Evolutionary conservation across 30 jellyfish, hydroid and myxozoan genomes (phyloP).

Genomic region (Aurelia sp.): DNA sequence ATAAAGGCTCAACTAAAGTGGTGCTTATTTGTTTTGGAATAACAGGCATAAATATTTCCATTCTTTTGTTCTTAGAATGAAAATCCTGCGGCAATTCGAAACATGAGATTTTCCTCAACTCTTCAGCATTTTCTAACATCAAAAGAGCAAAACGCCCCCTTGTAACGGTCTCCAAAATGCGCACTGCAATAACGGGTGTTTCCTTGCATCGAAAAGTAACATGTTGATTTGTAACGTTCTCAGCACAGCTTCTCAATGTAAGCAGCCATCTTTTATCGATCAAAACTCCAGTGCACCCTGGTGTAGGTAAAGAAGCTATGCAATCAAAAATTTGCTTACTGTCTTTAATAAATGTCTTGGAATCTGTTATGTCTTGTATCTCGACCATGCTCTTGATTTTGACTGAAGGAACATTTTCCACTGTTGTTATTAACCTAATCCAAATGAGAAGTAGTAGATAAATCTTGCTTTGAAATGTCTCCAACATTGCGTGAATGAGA

Average conservation of each 20-base stretch:
- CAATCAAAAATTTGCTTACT: not conserved
- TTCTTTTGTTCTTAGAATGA: not conserved
- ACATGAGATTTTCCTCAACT: slow-evolving; percentile 1
- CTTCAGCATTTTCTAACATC: not conserved
- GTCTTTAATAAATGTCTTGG: not conserved
- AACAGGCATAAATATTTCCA: slow-evolving; percentile 27
- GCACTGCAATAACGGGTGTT: not conserved
- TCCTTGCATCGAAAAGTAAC: slow-evolving; percentile 11
- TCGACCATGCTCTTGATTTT: not conserved
- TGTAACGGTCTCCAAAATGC: not conserved
- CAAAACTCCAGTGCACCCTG: slow-evolving; percentile 39
- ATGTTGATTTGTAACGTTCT: not conserved
- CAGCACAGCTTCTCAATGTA: slow-evolving; percentile 23
- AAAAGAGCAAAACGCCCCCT: slow-evolving; percentile 34
- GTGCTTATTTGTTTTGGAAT: slow-evolving; percentile 51
- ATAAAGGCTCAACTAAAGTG: slow-evolving; percentile 23
- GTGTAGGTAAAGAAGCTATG: slow-evolving; percentile 20
- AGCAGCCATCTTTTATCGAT: slow-evolving; percentile 32
- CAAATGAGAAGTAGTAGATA: not conserved
- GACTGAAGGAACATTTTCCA: not conserved
- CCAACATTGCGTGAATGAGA: not conserved
- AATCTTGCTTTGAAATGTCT: not conserved
- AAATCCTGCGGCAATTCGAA: slow-evolving; percentile 49
- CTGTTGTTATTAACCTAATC: not conserved
- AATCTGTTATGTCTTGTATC: not conserved